These are phyloP conservation scores for Protophormia terraenovae DNA, from an alignment of 2,888 invertebrate genomes.

Conservation along the genomic window DNA sequence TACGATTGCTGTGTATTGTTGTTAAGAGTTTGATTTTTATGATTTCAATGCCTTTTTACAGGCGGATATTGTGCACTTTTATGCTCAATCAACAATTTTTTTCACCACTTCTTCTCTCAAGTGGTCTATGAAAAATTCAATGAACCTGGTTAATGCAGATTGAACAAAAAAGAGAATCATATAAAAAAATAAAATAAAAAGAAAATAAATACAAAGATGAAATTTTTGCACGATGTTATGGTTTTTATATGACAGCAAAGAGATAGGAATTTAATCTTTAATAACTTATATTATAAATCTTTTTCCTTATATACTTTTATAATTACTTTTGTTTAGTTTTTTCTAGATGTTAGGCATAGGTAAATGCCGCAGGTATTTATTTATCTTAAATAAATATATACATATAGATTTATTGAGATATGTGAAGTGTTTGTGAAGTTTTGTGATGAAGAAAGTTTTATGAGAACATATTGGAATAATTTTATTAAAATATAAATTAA, in stretches of 20 bases:
- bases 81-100: slow-evolving; percentile 70
- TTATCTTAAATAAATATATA: slow-evolving; percentile 11
- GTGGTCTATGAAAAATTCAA: slow-evolving; percentile 68
- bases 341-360: not conserved
- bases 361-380: not conserved
- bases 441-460: slow-evolving; percentile 18
- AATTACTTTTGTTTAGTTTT: not conserved
- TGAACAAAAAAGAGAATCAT: not conserved
- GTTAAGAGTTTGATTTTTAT: slow-evolving; percentile 62
- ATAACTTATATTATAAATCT: slow-evolving; percentile 32
- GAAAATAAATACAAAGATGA: not conserved
- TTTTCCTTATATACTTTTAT: not conserved
- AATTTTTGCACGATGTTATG: not conserved
- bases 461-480: not conserved
- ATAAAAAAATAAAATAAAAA: slow-evolving; percentile 18
- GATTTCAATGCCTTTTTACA: slow-evolving; percentile 68
- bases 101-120: slow-evolving; percentile 58
- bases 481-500: not conserved
- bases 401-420: not conserved
- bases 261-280: slow-evolving; percentile 28
- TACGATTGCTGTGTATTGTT: slow-evolving; percentile 48
- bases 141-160: slow-evolving; percentile 64
- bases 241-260: not conserved
- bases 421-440: not conserved
- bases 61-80: slow-evolving; percentile 71